Evolutionary conservation across 2,113 vertebrate genomes (phyloP), one percentile per base, ranked within the genome.

Genomic region (Ahaetulla prasina): DNA sequence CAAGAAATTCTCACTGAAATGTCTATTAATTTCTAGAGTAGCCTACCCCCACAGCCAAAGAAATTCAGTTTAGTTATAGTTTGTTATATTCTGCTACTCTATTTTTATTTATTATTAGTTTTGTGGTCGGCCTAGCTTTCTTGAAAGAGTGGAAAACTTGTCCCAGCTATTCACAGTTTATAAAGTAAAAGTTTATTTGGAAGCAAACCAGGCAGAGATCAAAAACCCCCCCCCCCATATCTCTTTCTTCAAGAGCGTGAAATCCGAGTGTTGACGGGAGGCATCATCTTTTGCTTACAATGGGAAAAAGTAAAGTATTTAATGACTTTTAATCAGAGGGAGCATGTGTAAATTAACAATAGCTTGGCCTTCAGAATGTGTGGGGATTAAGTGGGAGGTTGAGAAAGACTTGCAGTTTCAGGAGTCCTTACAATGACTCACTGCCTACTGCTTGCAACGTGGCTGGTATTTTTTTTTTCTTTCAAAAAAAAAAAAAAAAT

Each of bases 361-460:
- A 94, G 92, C 91, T 63, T 96, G 93, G 95, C 95, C 94, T 94
- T 93, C 92, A 93, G 95, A 94, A 94, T 94, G 94, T 94, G 94
- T 95, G 95, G 93, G 95, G 96, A 96, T 94, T 94, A 18, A 95
- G 96, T 97, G 92, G 96, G 96, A 97, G 97, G 96, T 95, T 91
- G 85, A 92, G 92, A 95, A 95, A 60, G 94, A 94, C 94, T 94
- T 55, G 93, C 95, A 94, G 96, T 96, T 97, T 96, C 14, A 0
- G 94, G 95, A 96, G 96, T 95, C 96, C 95, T 92, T 92, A 35
- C 57, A 95, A 93, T 98, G 98, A 98, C 96, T 98, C 98, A 98
- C 93, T 96, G 96, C 96, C 97, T 97, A 95, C 96, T 92, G 94
- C 95, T 94, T 97, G 97, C 97, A 96, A 98, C 97, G 98, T 98